A percentile compares a stretch with the other conserved stretches of the same genome.
These are phyloP conservation scores for Miichthys miiuy DNA, from an alignment of 2,797 vertebrate genomes.

Conservation along the genomic window DNA sequence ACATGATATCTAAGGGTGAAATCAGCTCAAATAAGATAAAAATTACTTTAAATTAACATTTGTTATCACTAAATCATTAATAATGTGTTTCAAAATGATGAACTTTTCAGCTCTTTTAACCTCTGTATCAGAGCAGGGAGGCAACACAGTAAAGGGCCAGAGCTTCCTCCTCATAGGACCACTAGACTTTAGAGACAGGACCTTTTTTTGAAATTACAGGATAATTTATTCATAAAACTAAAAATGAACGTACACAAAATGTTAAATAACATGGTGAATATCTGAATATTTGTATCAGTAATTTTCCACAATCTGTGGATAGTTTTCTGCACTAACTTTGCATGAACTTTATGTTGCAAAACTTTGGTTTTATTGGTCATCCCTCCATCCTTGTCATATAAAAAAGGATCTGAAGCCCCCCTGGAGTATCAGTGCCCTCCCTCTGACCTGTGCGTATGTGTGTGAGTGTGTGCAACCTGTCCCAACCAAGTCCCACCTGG, in stretches of 20 bases:
- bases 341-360: background rate
- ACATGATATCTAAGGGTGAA: no score
- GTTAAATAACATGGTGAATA: no score
- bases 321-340: slow-evolving; percentile 9
- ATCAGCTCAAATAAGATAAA: no score
- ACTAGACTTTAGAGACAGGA: no score
- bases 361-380: background rate
- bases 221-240: background rate
- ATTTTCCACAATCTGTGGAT: no score
- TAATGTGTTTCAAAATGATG: no score
- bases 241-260: background rate
- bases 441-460: slow-evolving; percentile 45
- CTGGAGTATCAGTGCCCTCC: slow-evolving; percentile 49
- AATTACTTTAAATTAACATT: background rate
- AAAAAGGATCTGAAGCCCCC: slow-evolving; percentile 35
- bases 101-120: no score
- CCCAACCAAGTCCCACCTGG: slow-evolving; percentile 63
- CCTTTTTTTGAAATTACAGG: background rate
- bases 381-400: slow-evolving; percentile 32
- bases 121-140: no score
- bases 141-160: no score
- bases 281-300: no score
- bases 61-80: no score
- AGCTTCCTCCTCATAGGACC: no score
- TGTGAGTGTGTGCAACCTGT: slow-evolving; percentile 45